A percentile compares a stretch with the other conserved stretches of the same genome.
Evolutionary conservation across 2,888 invertebrate genomes (phyloP).

Genomic region (Epirrhoe tristata): DNA sequence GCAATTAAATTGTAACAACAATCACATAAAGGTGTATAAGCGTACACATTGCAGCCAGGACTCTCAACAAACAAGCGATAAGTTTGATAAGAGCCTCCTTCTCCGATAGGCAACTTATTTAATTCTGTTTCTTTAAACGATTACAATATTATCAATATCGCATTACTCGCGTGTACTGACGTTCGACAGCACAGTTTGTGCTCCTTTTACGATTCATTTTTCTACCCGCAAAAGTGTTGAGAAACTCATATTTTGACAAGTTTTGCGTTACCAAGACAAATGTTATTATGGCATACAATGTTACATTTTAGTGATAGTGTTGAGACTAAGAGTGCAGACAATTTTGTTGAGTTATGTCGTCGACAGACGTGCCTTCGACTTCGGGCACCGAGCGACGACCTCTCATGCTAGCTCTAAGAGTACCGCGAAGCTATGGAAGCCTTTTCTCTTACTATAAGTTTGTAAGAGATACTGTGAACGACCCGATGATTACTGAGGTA

Average conservation of each 20-base stretch:
- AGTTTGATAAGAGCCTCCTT: slow-evolving; percentile 72
- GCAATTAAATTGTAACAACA: neutral
- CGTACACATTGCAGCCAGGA: slow-evolving; percentile 48
- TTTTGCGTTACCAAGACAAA: slow-evolving; percentile 49
- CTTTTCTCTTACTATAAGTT: slow-evolving; percentile 87
- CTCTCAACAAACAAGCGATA: slow-evolving; percentile 73
- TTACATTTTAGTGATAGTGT: slow-evolving; percentile 54
- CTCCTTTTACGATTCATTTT: slow-evolving; percentile 29
- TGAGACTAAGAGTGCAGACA: slow-evolving; percentile 58
- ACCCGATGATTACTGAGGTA: slow-evolving; percentile 70
- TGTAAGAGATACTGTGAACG: slow-evolving; percentile 78
- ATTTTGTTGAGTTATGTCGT: slow-evolving; percentile 60
- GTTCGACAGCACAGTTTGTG: slow-evolving; percentile 25
- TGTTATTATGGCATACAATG: slow-evolving; percentile 69
- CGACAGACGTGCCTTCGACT: slow-evolving; percentile 58
- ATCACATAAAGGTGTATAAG: slow-evolving; percentile 9
- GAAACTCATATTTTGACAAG: slow-evolving; percentile 15
- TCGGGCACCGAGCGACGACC: slow-evolving; percentile 70
- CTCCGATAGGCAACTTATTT: slow-evolving; percentile 49
- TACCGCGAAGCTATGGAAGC: slow-evolving; percentile 86
- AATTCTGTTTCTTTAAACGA: slow-evolving; percentile 67
- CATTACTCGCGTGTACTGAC: slow-evolving; percentile 51
- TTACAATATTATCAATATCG: slow-evolving; percentile 65
- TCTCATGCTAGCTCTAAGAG: slow-evolving; percentile 68
- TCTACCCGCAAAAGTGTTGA: slow-evolving; percentile 34